These are phyloP conservation scores for Xenopus laevis DNA, from an alignment of 2,113 vertebrate species.

Conservation along the genomic window DNA sequence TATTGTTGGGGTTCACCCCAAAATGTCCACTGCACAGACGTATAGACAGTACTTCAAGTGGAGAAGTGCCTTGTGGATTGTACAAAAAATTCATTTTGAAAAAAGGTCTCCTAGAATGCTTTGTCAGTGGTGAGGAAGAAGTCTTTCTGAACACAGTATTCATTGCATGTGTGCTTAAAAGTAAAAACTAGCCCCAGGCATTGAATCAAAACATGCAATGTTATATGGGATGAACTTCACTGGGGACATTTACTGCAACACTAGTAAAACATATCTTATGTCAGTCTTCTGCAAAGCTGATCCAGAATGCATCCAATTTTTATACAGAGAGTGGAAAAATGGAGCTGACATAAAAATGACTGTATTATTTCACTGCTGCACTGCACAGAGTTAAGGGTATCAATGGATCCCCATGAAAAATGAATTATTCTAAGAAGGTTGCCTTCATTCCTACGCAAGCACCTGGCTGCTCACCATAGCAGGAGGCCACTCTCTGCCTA, in stretches of 20 bases:
- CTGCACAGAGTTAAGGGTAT: not conserved
- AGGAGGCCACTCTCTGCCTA: constrained; percentile 7
- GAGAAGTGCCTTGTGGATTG: too few species aligned
- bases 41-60: too few species aligned
- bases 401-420: not conserved
- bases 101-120: too few species aligned
- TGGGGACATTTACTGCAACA: not conserved
- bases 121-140: not conserved
- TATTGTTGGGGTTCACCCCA: too few species aligned
- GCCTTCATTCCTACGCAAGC: not conserved
- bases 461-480: not conserved
- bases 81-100: too few species aligned
- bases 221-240: not conserved
- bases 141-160: not conserved
- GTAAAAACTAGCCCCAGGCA: not conserved
- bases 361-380: not conserved
- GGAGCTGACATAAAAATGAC: not conserved
- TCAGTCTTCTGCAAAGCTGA: not conserved
- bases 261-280: not conserved
- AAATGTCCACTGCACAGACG: too few species aligned
- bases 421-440: constrained; percentile 2
- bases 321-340: not conserved
- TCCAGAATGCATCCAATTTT: not conserved
- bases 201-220: not conserved
- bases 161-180: too few species aligned